These are phyloP conservation scores for Polydrusus cervinus DNA, from an alignment of 2,888 invertebrate genomes.

Conservation along the genomic window DNA sequence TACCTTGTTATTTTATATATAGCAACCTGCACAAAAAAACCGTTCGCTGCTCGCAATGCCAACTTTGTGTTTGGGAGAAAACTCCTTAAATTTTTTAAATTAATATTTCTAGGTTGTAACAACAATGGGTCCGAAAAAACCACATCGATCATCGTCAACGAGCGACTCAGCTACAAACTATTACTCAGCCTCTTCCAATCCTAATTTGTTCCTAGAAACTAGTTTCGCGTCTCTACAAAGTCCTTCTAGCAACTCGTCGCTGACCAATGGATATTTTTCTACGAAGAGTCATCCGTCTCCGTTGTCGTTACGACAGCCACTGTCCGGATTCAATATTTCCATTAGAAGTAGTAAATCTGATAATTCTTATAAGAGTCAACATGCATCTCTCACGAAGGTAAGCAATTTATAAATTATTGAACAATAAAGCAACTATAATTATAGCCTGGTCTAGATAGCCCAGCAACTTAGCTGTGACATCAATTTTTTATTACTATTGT, in stretches of 20 bases:
- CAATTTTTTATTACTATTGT: not conserved
- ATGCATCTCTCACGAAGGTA: constrained; percentile 47
- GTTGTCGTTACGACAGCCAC: constrained; percentile 55
- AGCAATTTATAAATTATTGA: not conserved
- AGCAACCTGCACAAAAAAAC: too few species aligned
- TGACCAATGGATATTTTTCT: constrained; percentile 68
- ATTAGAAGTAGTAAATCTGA: constrained; percentile 49
- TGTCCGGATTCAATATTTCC: constrained; percentile 47
- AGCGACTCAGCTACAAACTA: constrained; percentile 61
- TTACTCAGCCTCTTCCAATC: constrained; percentile 68
- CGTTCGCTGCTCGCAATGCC: too few species aligned
- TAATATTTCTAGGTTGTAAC: constrained; percentile 78
- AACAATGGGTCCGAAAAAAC: constrained; percentile 86
- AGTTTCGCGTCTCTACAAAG: constrained; percentile 83
- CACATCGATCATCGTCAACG: constrained; percentile 76
- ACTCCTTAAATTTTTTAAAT: too few species aligned
- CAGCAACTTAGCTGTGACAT: not conserved
- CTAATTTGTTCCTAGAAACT: constrained; percentile 80
- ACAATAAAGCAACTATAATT: too few species aligned
- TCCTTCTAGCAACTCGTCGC: constrained; percentile 66
- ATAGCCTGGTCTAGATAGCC: too few species aligned
- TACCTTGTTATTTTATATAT: too few species aligned
- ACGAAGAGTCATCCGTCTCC: constrained; percentile 66
- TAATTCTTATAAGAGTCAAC: constrained; percentile 40
- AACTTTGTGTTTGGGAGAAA: too few species aligned